These are phyloP conservation scores for Macropodus opercularis DNA, from an alignment of 2,797 vertebrate genomes.

Conservation along the genomic window DNA sequence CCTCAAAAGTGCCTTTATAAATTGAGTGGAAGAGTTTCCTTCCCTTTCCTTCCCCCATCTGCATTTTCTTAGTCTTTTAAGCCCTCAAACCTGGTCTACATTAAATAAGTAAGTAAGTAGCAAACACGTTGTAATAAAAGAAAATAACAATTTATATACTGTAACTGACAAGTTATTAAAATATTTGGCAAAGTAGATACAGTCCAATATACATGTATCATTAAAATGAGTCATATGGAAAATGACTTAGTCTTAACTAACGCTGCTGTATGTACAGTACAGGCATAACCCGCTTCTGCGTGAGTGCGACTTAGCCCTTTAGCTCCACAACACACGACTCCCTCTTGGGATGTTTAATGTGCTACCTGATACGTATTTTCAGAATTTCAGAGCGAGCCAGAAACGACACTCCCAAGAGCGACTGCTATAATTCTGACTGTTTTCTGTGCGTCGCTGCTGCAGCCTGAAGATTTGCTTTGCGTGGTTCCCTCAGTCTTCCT, in stretches of 20 bases:
- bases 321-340: constrained; percentile 4
- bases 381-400: constrained; percentile 1
- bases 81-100: constrained; percentile 39
- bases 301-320: neutral
- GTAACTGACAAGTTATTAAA: neutral
- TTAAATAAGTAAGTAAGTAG: constrained; percentile 23
- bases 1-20: constrained; percentile 44
- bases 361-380: constrained; percentile 19
- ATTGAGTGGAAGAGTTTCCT: constrained; percentile 47
- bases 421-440: constrained; percentile 12
- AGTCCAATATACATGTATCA: neutral
- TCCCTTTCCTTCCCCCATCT: constrained; percentile 17
- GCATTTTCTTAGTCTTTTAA: constrained; percentile 51
- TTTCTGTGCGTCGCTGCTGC: constrained; percentile 1
- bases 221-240: neutral
- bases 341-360: constrained; percentile 7
- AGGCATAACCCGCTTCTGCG: neutral
- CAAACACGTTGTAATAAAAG: neutral
- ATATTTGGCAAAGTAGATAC: neutral
- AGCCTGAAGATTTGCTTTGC: constrained; percentile 3
- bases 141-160: neutral
- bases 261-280: neutral
- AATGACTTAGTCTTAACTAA: too few relatives aligned
- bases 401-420: constrained; percentile 22
- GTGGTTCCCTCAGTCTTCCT: constrained; percentile 13